Evolutionary conservation across 2,888 invertebrate genomes (phyloP), one percentile per base, ranked within the genome.

Genomic region (Tethea ocularis): DNA sequence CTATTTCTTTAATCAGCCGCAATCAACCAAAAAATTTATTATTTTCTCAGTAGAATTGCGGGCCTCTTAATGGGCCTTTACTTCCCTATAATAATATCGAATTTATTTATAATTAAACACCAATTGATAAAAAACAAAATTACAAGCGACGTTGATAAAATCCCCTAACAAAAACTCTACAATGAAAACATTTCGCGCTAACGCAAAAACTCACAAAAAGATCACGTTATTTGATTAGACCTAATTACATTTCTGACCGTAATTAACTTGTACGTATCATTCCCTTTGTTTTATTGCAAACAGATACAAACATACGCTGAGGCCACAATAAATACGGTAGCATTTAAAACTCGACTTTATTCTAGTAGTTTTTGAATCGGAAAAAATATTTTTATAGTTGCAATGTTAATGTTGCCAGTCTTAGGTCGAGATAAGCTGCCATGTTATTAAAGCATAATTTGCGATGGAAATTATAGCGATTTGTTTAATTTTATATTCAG

Each of bases 211-310:
- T 71, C 29, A 86, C 70, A 83, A 85, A 82, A 85, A 87, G 91
- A 91, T 92, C 83, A 86, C 80, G 83, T 87, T 90, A 91, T 90
- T 91, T 89, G 91, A 91, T 91, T 90, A 91, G 79, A 83, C 83
- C 90, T 92, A 91, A 91, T 92, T 90, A 90, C 87, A 86, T 89
- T 88, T 88, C 89, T 86, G 87, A 80, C 79, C 80, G 83, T 88
- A 90, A 92, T 92, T 92, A 92, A 88, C 88, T 87, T 83, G 84
- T 86, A 85, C 80, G 86, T 90, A 90, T 89, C 85, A 87, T 84
- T 88, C 87, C 88, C 87, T 91, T 91, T 91, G 89, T 91, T 90
- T 89, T 89, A 88, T 88, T 86, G 86, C 83, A 74, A 80, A 83
- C 76, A 75, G 66, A 72, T 72, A 76, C 84, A 66, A 80, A 73